phyloP scores from a whole-genome alignment of 2,888 invertebrate genomes.

The Sicus ferrugineus region DNA sequence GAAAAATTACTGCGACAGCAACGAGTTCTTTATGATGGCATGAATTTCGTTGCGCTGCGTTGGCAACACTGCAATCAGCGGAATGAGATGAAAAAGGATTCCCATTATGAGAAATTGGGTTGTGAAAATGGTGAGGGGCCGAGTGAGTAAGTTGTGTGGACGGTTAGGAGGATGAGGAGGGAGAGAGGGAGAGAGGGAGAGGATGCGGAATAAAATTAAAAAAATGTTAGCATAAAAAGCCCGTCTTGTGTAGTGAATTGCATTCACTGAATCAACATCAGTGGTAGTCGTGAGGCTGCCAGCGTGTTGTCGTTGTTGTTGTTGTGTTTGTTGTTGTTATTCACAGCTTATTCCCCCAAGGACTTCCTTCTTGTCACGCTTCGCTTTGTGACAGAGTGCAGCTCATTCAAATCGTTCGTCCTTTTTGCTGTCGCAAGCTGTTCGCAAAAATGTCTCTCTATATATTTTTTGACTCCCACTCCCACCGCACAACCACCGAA shows the following conservation, averaged over 20 bases:
- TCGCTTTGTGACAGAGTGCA: constrained; percentile 20
- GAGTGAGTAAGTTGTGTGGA: no score
- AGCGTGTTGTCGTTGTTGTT: constrained; percentile 4
- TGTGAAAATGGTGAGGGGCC: no score
- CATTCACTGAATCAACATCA: constrained; percentile 22
- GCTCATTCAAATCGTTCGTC: not conserved
- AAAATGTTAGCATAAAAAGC: not conserved
- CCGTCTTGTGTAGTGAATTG: constrained; percentile 14
- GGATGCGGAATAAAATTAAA: not conserved
- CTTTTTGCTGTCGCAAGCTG: constrained; percentile 20
- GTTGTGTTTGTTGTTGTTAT: not conserved
- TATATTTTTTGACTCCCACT: not conserved
- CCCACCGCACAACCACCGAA: not conserved
- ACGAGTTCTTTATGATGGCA: constrained; percentile 26
- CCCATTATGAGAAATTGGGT: no score
- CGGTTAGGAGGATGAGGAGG: not conserved
- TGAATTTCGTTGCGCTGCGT: constrained; percentile 13
- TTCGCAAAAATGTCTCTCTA: constrained; percentile 11
- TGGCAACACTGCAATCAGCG: not conserved
- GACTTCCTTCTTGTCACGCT: not conserved
- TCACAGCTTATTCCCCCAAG: not conserved
- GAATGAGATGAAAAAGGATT: no score
- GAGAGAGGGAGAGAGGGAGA: not conserved
- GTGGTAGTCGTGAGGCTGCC: not conserved
- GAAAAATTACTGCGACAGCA: constrained; percentile 21